Evolutionary conservation across 2,888 invertebrate species (phyloP), one percentile per base, ranked within the genome.

Genomic region (Acleris sparsana): DNA sequence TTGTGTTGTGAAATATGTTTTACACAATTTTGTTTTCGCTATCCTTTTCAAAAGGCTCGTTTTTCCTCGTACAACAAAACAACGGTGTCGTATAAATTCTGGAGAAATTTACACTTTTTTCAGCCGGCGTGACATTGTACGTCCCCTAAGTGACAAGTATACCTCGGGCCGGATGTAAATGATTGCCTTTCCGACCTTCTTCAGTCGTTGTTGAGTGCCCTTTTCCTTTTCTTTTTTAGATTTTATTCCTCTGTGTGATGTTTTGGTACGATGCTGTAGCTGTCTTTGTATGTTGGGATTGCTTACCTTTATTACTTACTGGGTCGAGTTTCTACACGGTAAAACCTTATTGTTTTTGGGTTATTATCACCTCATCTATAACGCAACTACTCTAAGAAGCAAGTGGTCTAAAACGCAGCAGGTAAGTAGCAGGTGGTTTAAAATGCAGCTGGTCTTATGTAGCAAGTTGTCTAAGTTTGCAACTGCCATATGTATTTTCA

Each of bases 131-230:
- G 56, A 56, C 61, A 48, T 52, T 52, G 55, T 56, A 29, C 44
- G 22, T 56, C 55, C 55, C 52, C 22, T 52, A 66, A 66, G 66
- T 62, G 62, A 57, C 66, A 65, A 61, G 61, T 56, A 53, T 53
- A 59, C 43, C 59, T 53, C 29, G 60, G 33, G 39, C 52, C 62
- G 62, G 62, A 66, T 66, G 66, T 66, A 62, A 66, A 62, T 66
- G 61, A 65, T 65, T 62, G 65, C 61, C 62, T 57, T 66, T 22
- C 61, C 56, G 62, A 57, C 66, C 57, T 66, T 52, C 52, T 43
- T 44, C 51, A 43, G 57, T 39, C 46, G 57, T 62, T 62, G 66
- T 55, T 43, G 55, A 66, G 62, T 56, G 56, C 52, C 53, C 61
- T 48, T 66, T 66, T 66, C 61, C 52, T 57, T 61, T 60, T 59